phyloP scores from a whole-genome alignment of 2,888 invertebrate species.

The Hoplodrina blanda region DNA sequence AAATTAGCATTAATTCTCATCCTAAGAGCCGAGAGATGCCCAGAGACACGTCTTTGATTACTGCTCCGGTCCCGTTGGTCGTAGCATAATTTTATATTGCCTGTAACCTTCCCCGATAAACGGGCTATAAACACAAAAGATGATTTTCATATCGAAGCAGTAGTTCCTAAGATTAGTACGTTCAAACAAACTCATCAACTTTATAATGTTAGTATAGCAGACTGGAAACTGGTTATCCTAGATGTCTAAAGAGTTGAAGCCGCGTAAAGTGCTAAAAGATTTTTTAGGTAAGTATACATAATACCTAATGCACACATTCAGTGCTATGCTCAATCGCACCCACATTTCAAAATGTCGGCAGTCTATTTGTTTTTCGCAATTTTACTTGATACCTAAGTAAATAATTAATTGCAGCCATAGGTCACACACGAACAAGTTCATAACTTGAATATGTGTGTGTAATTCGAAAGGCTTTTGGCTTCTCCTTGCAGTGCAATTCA shows the following conservation, averaged over 20 bases:
- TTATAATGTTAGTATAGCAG: too few relatives aligned
- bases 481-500: too few relatives aligned
- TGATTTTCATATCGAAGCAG: too few relatives aligned
- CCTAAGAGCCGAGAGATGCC: too few relatives aligned
- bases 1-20: too few relatives aligned
- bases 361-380: slow-evolving; percentile 48
- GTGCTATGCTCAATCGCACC: slow-evolving; percentile 35
- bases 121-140: too few relatives aligned
- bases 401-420: slow-evolving; percentile 21
- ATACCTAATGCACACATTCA: slow-evolving; percentile 29
- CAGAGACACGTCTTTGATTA: too few relatives aligned
- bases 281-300: slow-evolving; percentile 22
- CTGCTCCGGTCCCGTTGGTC: too few relatives aligned
- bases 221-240: background rate
- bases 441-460: background rate
- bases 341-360: slow-evolving; percentile 48
- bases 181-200: too few relatives aligned
- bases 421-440: slow-evolving; percentile 24
- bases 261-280: slow-evolving; percentile 45
- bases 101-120: too few relatives aligned
- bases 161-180: too few relatives aligned
- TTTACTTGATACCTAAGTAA: slow-evolving; percentile 11
- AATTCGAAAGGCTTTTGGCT: background rate
- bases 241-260: slow-evolving; percentile 11
- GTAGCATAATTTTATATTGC: too few relatives aligned